Conservation (phyloP, 2,888 invertebrate species). For the Phragmatobia fuliginosa region DNA sequence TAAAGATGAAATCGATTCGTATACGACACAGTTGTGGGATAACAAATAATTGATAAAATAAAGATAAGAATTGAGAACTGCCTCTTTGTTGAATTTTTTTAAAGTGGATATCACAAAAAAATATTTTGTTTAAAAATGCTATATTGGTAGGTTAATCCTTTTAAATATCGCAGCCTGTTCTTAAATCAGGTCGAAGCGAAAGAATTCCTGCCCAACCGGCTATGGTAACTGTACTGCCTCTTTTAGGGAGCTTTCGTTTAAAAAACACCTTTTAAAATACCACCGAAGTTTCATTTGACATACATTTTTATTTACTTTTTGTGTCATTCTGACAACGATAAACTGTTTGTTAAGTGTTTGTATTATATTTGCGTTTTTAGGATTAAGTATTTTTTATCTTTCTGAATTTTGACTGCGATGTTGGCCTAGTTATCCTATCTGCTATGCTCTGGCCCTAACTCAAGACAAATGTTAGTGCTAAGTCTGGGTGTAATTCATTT, state of each 20-base stretch:
- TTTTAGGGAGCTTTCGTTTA: not conserved
- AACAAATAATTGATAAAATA: too few species aligned
- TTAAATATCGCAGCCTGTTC: not conserved
- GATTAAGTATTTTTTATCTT: too few species aligned
- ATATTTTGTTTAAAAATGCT: not conserved
- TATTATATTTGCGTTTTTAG: not conserved
- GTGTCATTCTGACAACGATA: not conserved
- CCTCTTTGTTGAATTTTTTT: too few species aligned
- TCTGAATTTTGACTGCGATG: too few species aligned
- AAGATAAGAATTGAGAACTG: too few species aligned
- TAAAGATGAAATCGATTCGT: too few species aligned
- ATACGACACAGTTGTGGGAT: too few species aligned
- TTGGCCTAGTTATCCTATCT: too few species aligned
- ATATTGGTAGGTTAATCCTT: not conserved
- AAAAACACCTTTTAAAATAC: not conserved
- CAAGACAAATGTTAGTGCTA: too few species aligned
- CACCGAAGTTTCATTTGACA: not conserved
- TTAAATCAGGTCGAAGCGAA: conserved; percentile 1
- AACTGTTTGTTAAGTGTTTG: not conserved
- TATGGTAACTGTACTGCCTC: not conserved
- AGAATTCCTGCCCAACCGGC: conserved; percentile 1
- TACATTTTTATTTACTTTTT: not conserved
- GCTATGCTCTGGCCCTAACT: too few species aligned
- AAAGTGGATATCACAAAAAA: too few species aligned
- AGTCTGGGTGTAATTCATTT: too few species aligned